These are phyloP conservation scores for Eilema sororculum DNA, from an alignment of 2,888 invertebrate species.

Conservation along the genomic window DNA sequence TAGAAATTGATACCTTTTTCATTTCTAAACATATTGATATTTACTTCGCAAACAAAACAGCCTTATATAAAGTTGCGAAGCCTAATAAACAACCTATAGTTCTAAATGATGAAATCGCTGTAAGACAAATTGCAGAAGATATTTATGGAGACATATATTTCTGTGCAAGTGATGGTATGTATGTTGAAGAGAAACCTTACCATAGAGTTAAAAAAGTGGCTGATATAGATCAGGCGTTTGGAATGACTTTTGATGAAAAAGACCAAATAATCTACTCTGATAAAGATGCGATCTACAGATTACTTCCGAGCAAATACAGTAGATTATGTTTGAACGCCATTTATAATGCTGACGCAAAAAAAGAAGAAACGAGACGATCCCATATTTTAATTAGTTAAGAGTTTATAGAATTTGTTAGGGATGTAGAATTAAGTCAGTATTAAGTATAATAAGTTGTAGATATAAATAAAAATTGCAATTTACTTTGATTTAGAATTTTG, in stretches of 20 bases:
- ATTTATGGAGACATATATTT: constrained; percentile 73
- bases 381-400: constrained; percentile 27
- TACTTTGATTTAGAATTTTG: background rate
- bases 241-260: constrained; percentile 72
- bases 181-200: constrained; percentile 63
- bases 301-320: constrained; percentile 61
- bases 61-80: constrained; percentile 73
- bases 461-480: constrained; percentile 4
- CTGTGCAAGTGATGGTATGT: constrained; percentile 55
- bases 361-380: constrained; percentile 18
- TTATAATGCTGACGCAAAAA: constrained; percentile 20
- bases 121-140: constrained; percentile 75
- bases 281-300: constrained; percentile 64
- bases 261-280: constrained; percentile 43
- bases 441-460: constrained; percentile 7
- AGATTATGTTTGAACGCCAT: constrained; percentile 57
- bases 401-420: background rate
- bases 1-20: constrained; percentile 74
- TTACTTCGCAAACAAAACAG: constrained; percentile 76
- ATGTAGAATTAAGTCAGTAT: background rate
- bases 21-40: constrained; percentile 67
- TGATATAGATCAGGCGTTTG: constrained; percentile 66
- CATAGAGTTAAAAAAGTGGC: constrained; percentile 63
- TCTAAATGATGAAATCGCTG: constrained; percentile 64
- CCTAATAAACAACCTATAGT: constrained; percentile 50